A percentile compares a stretch with the other conserved stretches of the same genome.
Evolutionary conservation across 92 coral and sea anemone genomes (phyloP).

Genomic region (Zoanthus sociatus): DNA sequence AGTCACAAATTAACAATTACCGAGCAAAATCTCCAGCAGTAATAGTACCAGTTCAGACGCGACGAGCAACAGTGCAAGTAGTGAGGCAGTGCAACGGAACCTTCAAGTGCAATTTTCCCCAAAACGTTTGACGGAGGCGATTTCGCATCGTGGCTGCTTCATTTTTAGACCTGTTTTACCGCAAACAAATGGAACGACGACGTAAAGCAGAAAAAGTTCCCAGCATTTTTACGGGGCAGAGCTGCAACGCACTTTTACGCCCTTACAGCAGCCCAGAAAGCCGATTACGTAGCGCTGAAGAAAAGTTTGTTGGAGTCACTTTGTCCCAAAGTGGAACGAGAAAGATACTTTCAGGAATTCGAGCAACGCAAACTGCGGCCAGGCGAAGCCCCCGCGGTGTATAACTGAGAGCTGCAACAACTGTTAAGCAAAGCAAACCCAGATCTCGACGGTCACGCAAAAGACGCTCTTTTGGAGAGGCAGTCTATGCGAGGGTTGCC

Average conservation of each 20-base stretch:
- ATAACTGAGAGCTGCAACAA: slow-evolving; percentile 47
- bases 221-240: background rate
- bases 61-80: background rate
- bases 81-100: background rate
- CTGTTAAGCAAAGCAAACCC: slow-evolving; percentile 23
- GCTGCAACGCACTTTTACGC: slow-evolving; percentile 38
- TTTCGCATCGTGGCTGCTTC: slow-evolving; percentile 23
- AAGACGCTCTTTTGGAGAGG: slow-evolving; percentile 32
- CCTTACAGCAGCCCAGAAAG: background rate
- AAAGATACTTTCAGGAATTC: slow-evolving; percentile 50
- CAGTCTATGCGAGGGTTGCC: slow-evolving; percentile 47
- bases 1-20: too few species aligned
- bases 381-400: slow-evolving; percentile 39
- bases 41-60: background rate
- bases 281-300: background rate
- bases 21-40: too few species aligned
- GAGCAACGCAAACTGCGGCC: slow-evolving; percentile 15
- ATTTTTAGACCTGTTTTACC: slow-evolving; percentile 33
- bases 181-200: slow-evolving; percentile 29
- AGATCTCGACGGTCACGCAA: background rate
- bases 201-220: background rate
- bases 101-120: background rate
- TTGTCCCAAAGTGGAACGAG: slow-evolving; percentile 18
- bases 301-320: background rate
- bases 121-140: slow-evolving; percentile 39